Conservation (phyloP, 1,140 invertebrate species). For the Chironomus striatipennis region DNA sequence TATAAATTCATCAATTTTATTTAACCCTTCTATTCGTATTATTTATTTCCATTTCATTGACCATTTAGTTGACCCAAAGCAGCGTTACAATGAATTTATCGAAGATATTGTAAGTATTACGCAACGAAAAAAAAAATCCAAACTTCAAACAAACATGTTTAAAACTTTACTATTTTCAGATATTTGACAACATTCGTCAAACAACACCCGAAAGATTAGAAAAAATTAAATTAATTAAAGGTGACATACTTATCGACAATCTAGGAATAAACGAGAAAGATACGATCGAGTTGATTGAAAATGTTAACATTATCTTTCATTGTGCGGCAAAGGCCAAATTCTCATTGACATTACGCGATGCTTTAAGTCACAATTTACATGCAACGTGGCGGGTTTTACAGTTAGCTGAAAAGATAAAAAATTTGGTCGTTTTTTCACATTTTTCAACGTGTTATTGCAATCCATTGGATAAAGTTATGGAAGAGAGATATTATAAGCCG, state of each 20-base stretch:
- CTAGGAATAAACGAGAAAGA: slow-evolving; percentile 48
- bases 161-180: too few species aligned
- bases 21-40: too few species aligned
- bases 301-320: slow-evolving; percentile 71
- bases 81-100: not conserved
- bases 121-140: too few species aligned
- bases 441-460: slow-evolving; percentile 53
- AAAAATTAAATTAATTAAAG: slow-evolving; percentile 39
- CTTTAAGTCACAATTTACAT: slow-evolving; percentile 50
- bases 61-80: not conserved
- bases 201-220: slow-evolving; percentile 29
- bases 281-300: slow-evolving; percentile 45
- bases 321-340: slow-evolving; percentile 68
- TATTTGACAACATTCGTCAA: not conserved
- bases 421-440: slow-evolving; percentile 45
- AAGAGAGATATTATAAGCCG: slow-evolving; percentile 41
- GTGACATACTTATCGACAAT: slow-evolving; percentile 38
- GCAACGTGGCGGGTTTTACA: slow-evolving; percentile 49
- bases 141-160: too few species aligned
- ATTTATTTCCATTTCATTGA: not conserved
- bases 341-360: slow-evolving; percentile 67
- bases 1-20: too few species aligned
- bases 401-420: slow-evolving; percentile 48
- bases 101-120: not conserved
- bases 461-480: slow-evolving; percentile 41